A percentile compares a stretch with the other conserved stretches of the same genome.
phyloP scores from a whole-genome alignment of 2,888 invertebrate genomes.

The Callyntrura guangdongensis region DNA sequence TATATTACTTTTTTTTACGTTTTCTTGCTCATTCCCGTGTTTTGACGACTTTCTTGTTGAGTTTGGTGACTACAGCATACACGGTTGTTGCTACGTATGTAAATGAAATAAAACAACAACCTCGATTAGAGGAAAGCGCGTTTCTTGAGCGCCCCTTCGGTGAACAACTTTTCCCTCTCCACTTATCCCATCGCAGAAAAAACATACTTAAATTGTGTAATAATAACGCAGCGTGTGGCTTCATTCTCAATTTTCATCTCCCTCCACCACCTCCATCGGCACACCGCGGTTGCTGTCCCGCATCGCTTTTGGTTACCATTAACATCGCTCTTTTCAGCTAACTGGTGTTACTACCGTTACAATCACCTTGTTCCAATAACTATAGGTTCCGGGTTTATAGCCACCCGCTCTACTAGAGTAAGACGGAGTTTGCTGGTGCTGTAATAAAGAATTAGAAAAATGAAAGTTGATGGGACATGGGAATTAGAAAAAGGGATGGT shows the following conservation, averaged over 20 bases:
- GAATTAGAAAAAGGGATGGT: background rate
- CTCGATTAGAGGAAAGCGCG: too few species aligned
- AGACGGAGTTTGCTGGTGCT: background rate
- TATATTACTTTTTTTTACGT: too few species aligned
- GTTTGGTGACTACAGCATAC: too few species aligned
- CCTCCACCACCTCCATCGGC: background rate
- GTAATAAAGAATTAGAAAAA: constrained; percentile 25
- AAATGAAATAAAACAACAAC: too few species aligned
- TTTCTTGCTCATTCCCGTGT: too few species aligned
- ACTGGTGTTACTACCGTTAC: background rate
- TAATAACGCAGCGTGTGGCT: constrained; percentile 55
- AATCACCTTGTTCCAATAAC: background rate
- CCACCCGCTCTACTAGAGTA: too few species aligned
- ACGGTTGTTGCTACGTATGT: too few species aligned
- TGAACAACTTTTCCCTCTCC: background rate
- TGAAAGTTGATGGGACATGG: constrained; percentile 12
- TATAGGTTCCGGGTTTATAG: too few species aligned
- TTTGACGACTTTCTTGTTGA: too few species aligned
- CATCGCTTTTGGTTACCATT: background rate
- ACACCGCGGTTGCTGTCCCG: background rate
- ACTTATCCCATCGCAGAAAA: too few species aligned
- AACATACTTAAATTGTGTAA: constrained; percentile 4
- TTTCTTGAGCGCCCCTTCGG: too few species aligned
- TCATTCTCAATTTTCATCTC: constrained; percentile 44
- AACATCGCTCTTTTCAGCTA: background rate